Evolutionary conservation across 2,113 vertebrate genomes (phyloP).

Genomic region (Rhinopomastus cyanomelas): DNA sequence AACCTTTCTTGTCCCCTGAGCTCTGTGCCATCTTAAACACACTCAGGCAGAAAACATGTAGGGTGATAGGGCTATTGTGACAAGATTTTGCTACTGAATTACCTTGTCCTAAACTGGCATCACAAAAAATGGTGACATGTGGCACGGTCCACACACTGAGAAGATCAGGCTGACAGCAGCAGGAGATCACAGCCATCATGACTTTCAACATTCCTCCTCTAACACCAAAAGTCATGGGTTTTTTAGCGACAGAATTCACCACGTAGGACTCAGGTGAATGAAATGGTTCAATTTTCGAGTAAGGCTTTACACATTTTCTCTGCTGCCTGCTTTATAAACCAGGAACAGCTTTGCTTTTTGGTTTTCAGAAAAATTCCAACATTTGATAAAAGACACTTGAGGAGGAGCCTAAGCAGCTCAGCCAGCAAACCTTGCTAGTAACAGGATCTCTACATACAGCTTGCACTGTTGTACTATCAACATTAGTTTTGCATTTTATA

Average conservation of each 20-base stretch:
- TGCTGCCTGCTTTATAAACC: background rate
- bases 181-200: background rate
- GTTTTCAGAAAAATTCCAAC: background rate
- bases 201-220: background rate
- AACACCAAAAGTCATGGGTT: background rate
- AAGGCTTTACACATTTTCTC: background rate
- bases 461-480: background rate
- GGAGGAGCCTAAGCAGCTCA: background rate
- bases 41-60: background rate
- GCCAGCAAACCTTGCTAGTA: background rate
- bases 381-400: background rate
- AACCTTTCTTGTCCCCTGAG: background rate
- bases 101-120: background rate
- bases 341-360: background rate
- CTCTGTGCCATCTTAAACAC: slow-evolving; percentile 21
- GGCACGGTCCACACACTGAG: background rate
- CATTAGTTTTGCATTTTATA: background rate
- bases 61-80: background rate
- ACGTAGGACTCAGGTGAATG: rapidly evolving
- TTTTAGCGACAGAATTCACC: background rate
- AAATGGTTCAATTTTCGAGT: background rate
- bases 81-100: background rate
- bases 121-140: background rate
- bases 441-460: background rate
- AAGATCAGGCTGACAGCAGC: background rate